phyloP scores from a whole-genome alignment of 1,140 invertebrate species.

The Drosophila aff. region DNA sequence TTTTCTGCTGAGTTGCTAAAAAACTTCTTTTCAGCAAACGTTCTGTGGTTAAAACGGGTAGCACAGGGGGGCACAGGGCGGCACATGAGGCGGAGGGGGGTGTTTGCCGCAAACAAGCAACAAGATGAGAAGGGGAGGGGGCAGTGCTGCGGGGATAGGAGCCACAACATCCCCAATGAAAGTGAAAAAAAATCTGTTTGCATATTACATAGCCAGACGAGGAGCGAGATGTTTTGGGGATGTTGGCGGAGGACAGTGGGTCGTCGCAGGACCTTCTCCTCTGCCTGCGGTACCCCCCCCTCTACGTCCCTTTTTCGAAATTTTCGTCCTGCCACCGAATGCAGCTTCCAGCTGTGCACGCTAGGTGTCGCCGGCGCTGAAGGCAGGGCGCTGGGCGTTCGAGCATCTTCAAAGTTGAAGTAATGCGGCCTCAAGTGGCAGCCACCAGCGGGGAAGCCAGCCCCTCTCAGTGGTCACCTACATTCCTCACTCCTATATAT shows the following conservation, averaged over 20 bases:
- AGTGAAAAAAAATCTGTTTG: slow-evolving; percentile 77
- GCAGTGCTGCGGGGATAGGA: slow-evolving; percentile 6
- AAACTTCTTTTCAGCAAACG: slow-evolving; percentile 81
- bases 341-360: slow-evolving; percentile 76
- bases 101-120: slow-evolving; percentile 76
- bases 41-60: slow-evolving; percentile 51
- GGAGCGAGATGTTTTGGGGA: slow-evolving; percentile 3
- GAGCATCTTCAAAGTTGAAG: slow-evolving; percentile 82
- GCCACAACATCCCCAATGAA: slow-evolving; percentile 67
- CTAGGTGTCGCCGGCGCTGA: slow-evolving; percentile 71
- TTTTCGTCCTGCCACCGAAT: slow-evolving; percentile 28
- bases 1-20: slow-evolving; percentile 82
- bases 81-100: slow-evolving; percentile 18
- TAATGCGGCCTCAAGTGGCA: slow-evolving; percentile 81
- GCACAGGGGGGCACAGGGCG: background rate
- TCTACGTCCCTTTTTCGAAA: background rate
- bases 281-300: no score
- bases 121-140: slow-evolving; percentile 6
- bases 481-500: background rate
- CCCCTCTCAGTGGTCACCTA: slow-evolving; percentile 10
- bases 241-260: slow-evolving; percentile 38
- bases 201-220: slow-evolving; percentile 62
- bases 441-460: slow-evolving; percentile 45
- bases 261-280: slow-evolving; percentile 28
- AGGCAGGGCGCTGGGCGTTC: slow-evolving; percentile 46